Conservation (phyloP, 1,140 invertebrate species). For the Brachionus plicatilis region DNA sequence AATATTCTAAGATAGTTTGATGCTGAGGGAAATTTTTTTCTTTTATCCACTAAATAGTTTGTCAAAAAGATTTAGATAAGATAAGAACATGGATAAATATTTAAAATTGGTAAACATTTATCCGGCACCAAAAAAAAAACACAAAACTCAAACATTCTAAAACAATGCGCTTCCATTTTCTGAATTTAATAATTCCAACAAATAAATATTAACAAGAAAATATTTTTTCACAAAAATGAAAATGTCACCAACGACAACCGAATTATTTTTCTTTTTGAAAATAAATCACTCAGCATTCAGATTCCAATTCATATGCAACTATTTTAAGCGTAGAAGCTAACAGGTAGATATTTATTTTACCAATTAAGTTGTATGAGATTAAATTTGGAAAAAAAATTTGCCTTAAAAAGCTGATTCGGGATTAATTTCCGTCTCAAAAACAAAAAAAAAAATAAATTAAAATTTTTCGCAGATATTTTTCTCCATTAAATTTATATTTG, state of each 20-base stretch:
- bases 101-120: not conserved
- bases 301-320: slow-evolving; percentile 9
- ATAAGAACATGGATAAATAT: slow-evolving; percentile 16
- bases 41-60: not conserved
- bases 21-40: not conserved
- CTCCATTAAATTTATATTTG: not conserved
- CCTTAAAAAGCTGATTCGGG: not conserved
- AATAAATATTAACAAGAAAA: slow-evolving; percentile 7
- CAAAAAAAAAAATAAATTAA: not conserved
- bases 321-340: not conserved
- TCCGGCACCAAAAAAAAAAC: not conserved
- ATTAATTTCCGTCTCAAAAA: not conserved
- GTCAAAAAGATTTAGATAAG: not conserved
- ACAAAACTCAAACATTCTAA: not conserved
- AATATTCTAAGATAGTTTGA: not conserved
- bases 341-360: not conserved
- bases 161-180: not conserved
- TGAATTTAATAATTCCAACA: not conserved
- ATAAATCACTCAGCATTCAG: not conserved
- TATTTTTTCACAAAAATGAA: slow-evolving; percentile 13
- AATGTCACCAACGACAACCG: slow-evolving; percentile 38
- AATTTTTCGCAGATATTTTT: not conserved
- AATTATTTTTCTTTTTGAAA: slow-evolving; percentile 6
- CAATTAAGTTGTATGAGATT: not conserved
- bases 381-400: not conserved